These are phyloP conservation scores for Gouania willdenowi DNA, from an alignment of 2,797 vertebrate genomes.

Conservation along the genomic window DNA sequence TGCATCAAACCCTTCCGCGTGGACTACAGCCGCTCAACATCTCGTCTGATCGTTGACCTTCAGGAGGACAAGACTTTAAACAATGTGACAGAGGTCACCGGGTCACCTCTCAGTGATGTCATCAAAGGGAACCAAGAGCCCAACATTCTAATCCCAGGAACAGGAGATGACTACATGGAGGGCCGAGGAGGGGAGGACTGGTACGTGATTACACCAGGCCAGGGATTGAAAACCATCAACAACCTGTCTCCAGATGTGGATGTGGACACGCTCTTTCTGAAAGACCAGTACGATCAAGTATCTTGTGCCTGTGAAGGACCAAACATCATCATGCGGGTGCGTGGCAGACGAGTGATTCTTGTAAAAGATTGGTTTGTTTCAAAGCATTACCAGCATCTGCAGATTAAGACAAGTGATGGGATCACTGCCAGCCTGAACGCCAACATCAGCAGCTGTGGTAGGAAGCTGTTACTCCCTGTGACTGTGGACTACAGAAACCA, in stretches of 20 bases:
- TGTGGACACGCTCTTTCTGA: constrained; percentile 35
- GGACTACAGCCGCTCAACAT: constrained; percentile 34
- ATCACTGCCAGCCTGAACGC: constrained; percentile 29
- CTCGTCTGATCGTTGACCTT: constrained; percentile 18
- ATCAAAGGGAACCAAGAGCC: constrained; percentile 41
- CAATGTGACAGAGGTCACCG: constrained; percentile 25
- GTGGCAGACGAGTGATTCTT: background rate
- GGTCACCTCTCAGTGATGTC: constrained; percentile 21
- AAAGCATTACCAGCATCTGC: constrained; percentile 39
- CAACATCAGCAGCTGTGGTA: constrained; percentile 4
- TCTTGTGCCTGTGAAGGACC: constrained; percentile 8
- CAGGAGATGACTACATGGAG: constrained; percentile 29
- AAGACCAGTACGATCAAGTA: constrained; percentile 22
- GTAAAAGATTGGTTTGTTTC: constrained; percentile 44
- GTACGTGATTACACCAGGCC: constrained; percentile 43
- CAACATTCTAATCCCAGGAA: constrained; percentile 32
- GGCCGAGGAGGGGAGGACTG: constrained; percentile 48
- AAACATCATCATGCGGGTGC: background rate
- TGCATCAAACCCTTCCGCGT: constrained; percentile 20
- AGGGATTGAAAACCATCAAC: constrained; percentile 45
- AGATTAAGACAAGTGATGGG: constrained; percentile 44
- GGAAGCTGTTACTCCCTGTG: constrained; percentile 12
- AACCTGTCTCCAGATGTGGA: constrained; percentile 38
- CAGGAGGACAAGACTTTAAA: constrained; percentile 12
- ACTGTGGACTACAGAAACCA: constrained; percentile 25